A percentile compares a stretch with the other conserved stretches of the same genome.
These are phyloP conservation scores for Drosophila fuyamai DNA, from an alignment of 1,140 invertebrate genomes.

Conservation along the genomic window DNA sequence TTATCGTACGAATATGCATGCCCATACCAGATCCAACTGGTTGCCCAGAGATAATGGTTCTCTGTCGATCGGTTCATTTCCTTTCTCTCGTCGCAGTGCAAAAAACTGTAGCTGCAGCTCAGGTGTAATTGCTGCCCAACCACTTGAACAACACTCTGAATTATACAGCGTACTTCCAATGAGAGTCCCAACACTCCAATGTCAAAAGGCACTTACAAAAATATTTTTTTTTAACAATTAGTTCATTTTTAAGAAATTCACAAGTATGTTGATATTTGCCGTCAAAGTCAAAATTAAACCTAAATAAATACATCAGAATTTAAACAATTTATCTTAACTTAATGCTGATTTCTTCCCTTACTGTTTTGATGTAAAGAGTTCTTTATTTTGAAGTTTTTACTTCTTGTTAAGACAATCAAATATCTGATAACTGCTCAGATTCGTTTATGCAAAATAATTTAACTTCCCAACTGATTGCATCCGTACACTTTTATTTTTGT, in stretches of 20 bases:
- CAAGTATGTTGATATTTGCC: background rate
- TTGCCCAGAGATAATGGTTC: constrained; percentile 51
- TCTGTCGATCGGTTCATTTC: constrained; percentile 22
- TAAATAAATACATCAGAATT: no score
- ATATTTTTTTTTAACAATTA: background rate
- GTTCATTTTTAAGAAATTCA: no score
- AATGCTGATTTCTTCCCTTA: background rate
- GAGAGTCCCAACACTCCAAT: background rate
- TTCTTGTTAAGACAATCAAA: background rate
- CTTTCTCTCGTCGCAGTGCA: constrained; percentile 22
- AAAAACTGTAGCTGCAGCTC: constrained; percentile 17
- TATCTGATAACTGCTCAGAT: background rate
- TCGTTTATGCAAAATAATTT: no score
- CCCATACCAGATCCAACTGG: constrained; percentile 44
- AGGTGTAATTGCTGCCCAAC: constrained; percentile 35
- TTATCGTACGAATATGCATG: constrained; percentile 30
- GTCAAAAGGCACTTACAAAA: constrained; percentile 2
- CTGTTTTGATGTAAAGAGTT: no score
- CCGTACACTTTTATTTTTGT: no score
- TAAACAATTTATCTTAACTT: background rate
- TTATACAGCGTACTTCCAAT: constrained; percentile 9
- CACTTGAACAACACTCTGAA: constrained; percentile 8
- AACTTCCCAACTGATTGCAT: no score
- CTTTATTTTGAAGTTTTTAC: background rate
- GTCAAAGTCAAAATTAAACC: no score